Evolutionary conservation across 2,888 invertebrate species (phyloP).

Genomic region (Agrotis ipsilon): DNA sequence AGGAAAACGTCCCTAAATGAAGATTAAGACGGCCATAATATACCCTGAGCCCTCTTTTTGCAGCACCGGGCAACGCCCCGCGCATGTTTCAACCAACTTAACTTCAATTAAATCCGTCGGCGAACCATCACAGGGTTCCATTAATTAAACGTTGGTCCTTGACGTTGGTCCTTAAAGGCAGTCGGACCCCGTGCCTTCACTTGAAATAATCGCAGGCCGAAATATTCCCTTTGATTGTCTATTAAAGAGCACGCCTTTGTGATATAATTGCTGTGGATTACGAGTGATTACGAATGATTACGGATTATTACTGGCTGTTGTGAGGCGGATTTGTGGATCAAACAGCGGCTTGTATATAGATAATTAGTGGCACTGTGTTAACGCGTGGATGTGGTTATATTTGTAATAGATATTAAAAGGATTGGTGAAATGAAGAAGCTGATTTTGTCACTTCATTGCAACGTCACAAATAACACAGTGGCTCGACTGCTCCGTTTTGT

Average conservation of each 20-base stretch:
- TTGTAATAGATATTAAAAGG: neutral
- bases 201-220: slow-evolving; percentile 84
- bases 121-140: slow-evolving; percentile 73
- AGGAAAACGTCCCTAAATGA: slow-evolving; percentile 21
- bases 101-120: slow-evolving; percentile 65
- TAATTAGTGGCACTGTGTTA: slow-evolving; percentile 15
- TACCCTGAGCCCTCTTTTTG: slow-evolving; percentile 36
- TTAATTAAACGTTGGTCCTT: slow-evolving; percentile 83
- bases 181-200: slow-evolving; percentile 71
- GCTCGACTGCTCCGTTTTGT: too few relatives aligned
- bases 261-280: slow-evolving; percentile 80
- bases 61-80: slow-evolving; percentile 33
- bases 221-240: slow-evolving; percentile 86
- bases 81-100: slow-evolving; percentile 61
- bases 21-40: slow-evolving; percentile 38
- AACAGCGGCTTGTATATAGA: slow-evolving; percentile 50
- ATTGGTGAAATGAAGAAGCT: neutral
- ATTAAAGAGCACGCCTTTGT: slow-evolving; percentile 77
- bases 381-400: neutral
- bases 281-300: slow-evolving; percentile 30
- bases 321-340: slow-evolving; percentile 56
- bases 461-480: too few relatives aligned
- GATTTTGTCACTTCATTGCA: neutral
- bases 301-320: slow-evolving; percentile 67
- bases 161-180: slow-evolving; percentile 70